Evolutionary conservation across 1,140 invertebrate genomes (phyloP).

Genomic region (Ylistrum balloti): DNA sequence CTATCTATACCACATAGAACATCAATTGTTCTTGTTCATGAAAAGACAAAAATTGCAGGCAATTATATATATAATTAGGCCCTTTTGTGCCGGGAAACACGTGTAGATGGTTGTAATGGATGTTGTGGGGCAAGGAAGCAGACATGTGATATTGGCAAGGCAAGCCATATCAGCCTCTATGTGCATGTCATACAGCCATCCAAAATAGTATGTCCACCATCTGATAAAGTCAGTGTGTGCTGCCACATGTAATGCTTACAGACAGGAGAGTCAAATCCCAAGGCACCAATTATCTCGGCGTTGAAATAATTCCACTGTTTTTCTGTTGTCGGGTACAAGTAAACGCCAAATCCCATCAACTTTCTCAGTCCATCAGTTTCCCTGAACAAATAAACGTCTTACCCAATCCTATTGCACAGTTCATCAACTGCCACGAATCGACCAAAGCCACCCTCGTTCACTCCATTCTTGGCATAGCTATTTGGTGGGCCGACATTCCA

Average conservation of each 20-base stretch:
- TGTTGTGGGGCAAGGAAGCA: neutral
- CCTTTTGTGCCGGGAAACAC: neutral
- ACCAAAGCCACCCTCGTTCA: neutral
- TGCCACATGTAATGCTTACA: neutral
- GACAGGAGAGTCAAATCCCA: neutral
- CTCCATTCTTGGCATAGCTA: slow-evolving; percentile 32
- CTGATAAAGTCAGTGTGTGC: slow-evolving; percentile 8
- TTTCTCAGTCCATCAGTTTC: slow-evolving; percentile 30
- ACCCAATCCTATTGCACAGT: neutral
- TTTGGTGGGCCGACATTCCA: slow-evolving; percentile 18
- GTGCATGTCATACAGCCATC: slow-evolving; percentile 21
- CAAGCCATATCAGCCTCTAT: slow-evolving; percentile 1
- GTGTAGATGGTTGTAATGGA: neutral
- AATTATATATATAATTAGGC: slow-evolving; percentile 30
- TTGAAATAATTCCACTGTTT: slow-evolving; percentile 40
- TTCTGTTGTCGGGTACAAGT: slow-evolving; percentile 1
- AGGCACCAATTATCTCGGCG: neutral
- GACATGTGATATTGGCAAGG: neutral
- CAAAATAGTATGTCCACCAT: slow-evolving; percentile 13
- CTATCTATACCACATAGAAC: neutral
- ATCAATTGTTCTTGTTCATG: neutral
- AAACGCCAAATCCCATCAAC: neutral
- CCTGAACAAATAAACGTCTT: slow-evolving; percentile 39
- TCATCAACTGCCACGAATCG: neutral
- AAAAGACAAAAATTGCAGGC: neutral